These are phyloP conservation scores for Phyllotreta cruciferae DNA, from an alignment of 2,888 invertebrate species.

Conservation along the genomic window DNA sequence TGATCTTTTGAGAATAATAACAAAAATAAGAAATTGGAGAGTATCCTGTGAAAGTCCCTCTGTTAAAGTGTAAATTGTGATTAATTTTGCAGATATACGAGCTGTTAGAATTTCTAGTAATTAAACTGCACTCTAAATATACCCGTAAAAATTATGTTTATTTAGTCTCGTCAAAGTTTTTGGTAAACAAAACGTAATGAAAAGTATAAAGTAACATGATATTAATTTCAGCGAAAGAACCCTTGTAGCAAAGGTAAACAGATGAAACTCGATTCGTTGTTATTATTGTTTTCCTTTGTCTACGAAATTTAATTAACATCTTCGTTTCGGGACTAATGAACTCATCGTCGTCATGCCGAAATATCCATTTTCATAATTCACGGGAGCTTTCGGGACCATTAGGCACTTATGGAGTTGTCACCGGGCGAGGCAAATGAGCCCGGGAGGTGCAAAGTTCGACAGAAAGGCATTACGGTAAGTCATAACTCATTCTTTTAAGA, in stretches of 20 bases:
- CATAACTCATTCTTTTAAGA: conserved; percentile 39
- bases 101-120: too few relatives aligned
- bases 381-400: conserved; percentile 30
- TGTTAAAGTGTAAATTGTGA: too few relatives aligned
- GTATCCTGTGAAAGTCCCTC: too few relatives aligned
- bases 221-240: conserved; percentile 6
- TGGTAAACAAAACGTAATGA: background rate
- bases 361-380: conserved; percentile 42
- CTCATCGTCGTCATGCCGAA: conserved; percentile 21
- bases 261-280: conserved; percentile 16
- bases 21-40: too few relatives aligned
- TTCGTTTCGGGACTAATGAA: conserved; percentile 28
- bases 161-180: background rate
- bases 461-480: conserved; percentile 29
- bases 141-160: too few relatives aligned
- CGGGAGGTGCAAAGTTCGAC: conserved; percentile 34
- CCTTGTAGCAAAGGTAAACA: conserved; percentile 3
- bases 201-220: conserved; percentile 13
- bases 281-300: conserved; percentile 25
- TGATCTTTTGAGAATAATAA: too few relatives aligned
- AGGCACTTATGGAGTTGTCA: conserved; percentile 36
- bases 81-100: too few relatives aligned
- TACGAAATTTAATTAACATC: conserved; percentile 28
- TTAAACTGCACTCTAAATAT: too few relatives aligned
- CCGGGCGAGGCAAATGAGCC: conserved; percentile 32